phyloP scores from a whole-genome alignment of 1,140 invertebrate genomes.

The Brachionus paranguensis region DNA sequence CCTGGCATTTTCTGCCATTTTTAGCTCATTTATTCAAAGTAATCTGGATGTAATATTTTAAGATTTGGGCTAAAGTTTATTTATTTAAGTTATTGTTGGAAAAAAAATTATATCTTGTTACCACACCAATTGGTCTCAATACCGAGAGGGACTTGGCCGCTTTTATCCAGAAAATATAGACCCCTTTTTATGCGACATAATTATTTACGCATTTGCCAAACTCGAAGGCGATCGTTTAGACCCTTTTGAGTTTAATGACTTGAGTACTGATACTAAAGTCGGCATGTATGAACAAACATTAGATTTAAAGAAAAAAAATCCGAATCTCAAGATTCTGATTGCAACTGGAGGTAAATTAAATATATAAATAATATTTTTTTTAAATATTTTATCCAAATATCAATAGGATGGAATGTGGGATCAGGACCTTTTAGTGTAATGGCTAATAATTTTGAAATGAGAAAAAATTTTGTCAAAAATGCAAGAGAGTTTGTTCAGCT shows the following conservation, averaged over 20 bases:
- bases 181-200: conserved; percentile 75
- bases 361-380: conserved; percentile 71
- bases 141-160: conserved; percentile 73
- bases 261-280: conserved; percentile 52
- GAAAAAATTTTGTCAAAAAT: conserved; percentile 43
- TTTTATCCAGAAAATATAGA: conserved; percentile 82
- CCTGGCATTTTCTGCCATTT: neutral
- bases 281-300: conserved; percentile 69
- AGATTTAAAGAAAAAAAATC: conserved; percentile 80
- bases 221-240: conserved; percentile 61
- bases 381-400: conserved; percentile 43
- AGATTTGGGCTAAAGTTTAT: neutral
- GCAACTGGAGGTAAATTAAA: conserved; percentile 88
- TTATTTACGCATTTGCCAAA: conserved; percentile 86
- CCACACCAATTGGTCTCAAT: conserved; percentile 84
- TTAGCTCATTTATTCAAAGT: neutral
- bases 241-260: conserved; percentile 73
- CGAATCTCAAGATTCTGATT: conserved; percentile 78
- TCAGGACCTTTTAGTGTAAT: conserved; percentile 7
- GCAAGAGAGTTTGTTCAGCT: conserved; percentile 77
- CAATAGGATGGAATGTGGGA: conserved; percentile 47
- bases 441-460: neutral
- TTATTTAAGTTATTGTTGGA: neutral
- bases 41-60: neutral
- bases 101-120: conserved; percentile 66